These are phyloP conservation scores for Galerucella calmariensis DNA, from an alignment of 2,888 invertebrate species.

Conservation along the genomic window DNA sequence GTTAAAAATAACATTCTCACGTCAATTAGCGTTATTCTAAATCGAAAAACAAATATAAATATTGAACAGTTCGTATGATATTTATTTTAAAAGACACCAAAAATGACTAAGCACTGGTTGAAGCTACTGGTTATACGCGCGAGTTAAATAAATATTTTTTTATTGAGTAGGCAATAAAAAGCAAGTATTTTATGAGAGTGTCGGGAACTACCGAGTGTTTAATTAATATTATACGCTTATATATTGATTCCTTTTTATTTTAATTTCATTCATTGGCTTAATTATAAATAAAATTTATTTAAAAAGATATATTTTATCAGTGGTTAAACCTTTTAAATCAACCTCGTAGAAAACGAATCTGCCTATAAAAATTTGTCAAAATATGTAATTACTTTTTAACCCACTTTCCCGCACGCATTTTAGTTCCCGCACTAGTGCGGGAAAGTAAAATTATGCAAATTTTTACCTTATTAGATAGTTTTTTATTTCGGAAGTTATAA, in stretches of 20 bases:
- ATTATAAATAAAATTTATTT: too few species aligned
- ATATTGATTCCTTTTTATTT: neutral
- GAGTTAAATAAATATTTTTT: slow-evolving; percentile 6
- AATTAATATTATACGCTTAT: neutral
- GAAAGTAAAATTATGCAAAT: too few species aligned
- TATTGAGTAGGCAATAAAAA: neutral
- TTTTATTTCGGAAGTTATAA: too few species aligned
- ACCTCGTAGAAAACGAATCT: too few species aligned
- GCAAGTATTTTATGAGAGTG: neutral
- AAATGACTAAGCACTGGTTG: slow-evolving; percentile 4
- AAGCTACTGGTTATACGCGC: slow-evolving; percentile 17
- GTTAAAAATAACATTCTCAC: slow-evolving; percentile 30
- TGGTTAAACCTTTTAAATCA: too few species aligned
- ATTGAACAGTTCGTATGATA: slow-evolving; percentile 5
- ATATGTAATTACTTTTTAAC: too few species aligned
- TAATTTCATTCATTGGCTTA: too few species aligned
- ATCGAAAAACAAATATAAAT: slow-evolving; percentile 24
- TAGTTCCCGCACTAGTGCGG: too few species aligned
- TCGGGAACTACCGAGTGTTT: neutral
- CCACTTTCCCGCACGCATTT: too few species aligned
- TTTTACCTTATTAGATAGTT: too few species aligned
- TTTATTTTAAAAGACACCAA: slow-evolving; percentile 12
- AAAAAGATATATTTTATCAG: too few species aligned
- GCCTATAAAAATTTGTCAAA: too few species aligned
- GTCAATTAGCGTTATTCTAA: slow-evolving; percentile 32